Conservation (phyloP, 2,888 invertebrate genomes). For the Drosophila parthenogenetica region DNA sequence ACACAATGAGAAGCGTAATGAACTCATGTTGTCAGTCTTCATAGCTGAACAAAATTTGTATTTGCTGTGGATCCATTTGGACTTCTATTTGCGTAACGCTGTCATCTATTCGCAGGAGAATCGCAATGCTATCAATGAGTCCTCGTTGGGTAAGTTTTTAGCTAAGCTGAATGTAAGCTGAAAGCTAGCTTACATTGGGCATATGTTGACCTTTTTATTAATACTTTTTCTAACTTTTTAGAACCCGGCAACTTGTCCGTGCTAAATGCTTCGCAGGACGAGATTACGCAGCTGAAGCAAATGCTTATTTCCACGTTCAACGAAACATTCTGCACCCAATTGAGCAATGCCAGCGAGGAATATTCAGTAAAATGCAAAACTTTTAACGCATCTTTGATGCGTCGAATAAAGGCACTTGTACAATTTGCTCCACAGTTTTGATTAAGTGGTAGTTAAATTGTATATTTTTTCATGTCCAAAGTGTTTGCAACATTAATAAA, state of each 20-base stretch:
- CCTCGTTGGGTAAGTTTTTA: conserved; percentile 45
- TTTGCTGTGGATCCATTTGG: conserved; percentile 91
- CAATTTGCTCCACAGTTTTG: conserved; percentile 88
- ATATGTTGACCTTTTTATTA: too few relatives aligned
- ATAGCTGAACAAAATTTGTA: conserved; percentile 90
- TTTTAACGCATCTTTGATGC: conserved; percentile 90
- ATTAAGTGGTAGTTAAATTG: background rate
- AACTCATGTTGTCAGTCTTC: conserved; percentile 88
- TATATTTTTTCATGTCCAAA: background rate
- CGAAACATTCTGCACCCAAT: conserved; percentile 91
- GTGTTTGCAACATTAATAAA: background rate
- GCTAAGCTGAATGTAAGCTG: too few relatives aligned
- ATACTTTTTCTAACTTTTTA: conserved; percentile 50
- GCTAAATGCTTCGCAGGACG: conserved; percentile 88
- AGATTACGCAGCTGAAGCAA: conserved; percentile 89
- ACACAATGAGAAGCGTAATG: conserved; percentile 87
- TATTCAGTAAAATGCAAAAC: conserved; percentile 88
- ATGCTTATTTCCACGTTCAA: conserved; percentile 90
- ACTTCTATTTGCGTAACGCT: conserved; percentile 89
- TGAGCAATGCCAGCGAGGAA: conserved; percentile 89
- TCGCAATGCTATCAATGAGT: conserved; percentile 61
- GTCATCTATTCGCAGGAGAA: conserved; percentile 85
- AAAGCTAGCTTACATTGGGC: too few relatives aligned
- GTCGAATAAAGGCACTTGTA: conserved; percentile 92
- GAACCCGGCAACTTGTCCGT: conserved; percentile 85